Percentiles rank a stretch among this genome's conserved stretches.
These are phyloP conservation scores for Strigamia maritima DNA, from an alignment of 2,888 invertebrate species.

Conservation along the genomic window DNA sequence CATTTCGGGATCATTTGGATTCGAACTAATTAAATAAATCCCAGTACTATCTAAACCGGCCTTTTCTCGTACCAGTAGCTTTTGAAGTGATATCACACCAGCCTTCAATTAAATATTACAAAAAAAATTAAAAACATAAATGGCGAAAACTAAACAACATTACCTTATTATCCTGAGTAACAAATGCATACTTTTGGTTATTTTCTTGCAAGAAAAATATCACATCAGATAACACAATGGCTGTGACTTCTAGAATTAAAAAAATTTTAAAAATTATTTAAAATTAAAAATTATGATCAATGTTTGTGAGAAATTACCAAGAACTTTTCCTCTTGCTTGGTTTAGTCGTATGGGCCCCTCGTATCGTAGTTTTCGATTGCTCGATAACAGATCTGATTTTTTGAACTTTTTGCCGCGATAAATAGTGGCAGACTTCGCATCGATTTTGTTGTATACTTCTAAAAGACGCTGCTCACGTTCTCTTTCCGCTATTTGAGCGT, in stretches of 20 bases:
- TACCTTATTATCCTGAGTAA: slow-evolving; percentile 87
- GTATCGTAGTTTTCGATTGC: slow-evolving; percentile 73
- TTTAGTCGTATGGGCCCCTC: slow-evolving; percentile 85
- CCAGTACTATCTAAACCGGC: slow-evolving; percentile 79
- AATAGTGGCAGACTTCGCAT: slow-evolving; percentile 84
- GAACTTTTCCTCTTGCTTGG: slow-evolving; percentile 87
- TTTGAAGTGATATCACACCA: slow-evolving; percentile 87
- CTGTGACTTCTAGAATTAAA: slow-evolving; percentile 65
- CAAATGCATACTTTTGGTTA: slow-evolving; percentile 82
- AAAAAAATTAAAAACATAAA: background rate
- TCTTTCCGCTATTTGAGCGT: slow-evolving; percentile 87
- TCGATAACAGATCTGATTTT: slow-evolving; percentile 83
- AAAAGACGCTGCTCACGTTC: slow-evolving; percentile 83
- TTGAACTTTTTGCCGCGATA: slow-evolving; percentile 73
- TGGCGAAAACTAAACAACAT: slow-evolving; percentile 40
- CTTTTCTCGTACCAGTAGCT: slow-evolving; percentile 87
- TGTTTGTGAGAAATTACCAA: slow-evolving; percentile 46
- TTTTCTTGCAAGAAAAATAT: slow-evolving; percentile 87
- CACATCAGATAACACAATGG: slow-evolving; percentile 86
- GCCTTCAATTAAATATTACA: slow-evolving; percentile 60
- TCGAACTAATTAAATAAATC: slow-evolving; percentile 88
- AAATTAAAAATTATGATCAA: slow-evolving; percentile 2
- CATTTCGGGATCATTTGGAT: slow-evolving; percentile 89
- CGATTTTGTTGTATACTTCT: slow-evolving; percentile 87
- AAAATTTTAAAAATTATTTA: slow-evolving; percentile 33